Evolutionary conservation across 2,113 vertebrate genomes (phyloP).

Genomic region (Hippolais icterina): DNA sequence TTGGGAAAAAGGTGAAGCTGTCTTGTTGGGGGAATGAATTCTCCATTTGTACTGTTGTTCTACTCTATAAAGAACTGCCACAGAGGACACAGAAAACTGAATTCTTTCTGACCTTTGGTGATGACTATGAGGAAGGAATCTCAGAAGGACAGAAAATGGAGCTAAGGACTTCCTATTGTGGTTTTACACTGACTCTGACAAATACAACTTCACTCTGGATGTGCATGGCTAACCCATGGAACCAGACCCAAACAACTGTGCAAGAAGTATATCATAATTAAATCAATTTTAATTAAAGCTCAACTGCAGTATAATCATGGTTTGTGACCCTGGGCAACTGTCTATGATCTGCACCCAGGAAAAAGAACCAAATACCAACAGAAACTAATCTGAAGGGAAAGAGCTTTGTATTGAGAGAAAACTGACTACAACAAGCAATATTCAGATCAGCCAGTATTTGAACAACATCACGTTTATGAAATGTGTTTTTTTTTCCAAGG

Average conservation of each 20-base stretch:
- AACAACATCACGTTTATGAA: fast-evolving
- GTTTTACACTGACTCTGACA: background rate
- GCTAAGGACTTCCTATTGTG: background rate
- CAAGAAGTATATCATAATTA: background rate
- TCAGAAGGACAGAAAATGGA: background rate
- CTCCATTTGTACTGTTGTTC: background rate
- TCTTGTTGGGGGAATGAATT: background rate
- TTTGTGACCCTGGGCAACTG: background rate
- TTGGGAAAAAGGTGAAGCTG: background rate
- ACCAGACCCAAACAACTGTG: background rate
- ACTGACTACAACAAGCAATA: background rate
- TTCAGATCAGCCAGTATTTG: background rate
- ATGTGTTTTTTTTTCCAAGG: background rate
- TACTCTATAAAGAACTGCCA: background rate
- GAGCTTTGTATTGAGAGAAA: background rate
- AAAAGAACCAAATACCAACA: fast-evolving
- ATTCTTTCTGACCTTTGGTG: background rate
- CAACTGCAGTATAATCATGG: background rate
- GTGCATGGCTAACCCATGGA: background rate
- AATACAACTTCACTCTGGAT: background rate
- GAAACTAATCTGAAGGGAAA: background rate
- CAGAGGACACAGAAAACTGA: background rate
- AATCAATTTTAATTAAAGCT: background rate
- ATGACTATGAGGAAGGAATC: background rate
- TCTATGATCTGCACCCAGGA: background rate